phyloP scores from a whole-genome alignment of 2,797 vertebrate genomes.

The Semaprochilodus insignis region DNA sequence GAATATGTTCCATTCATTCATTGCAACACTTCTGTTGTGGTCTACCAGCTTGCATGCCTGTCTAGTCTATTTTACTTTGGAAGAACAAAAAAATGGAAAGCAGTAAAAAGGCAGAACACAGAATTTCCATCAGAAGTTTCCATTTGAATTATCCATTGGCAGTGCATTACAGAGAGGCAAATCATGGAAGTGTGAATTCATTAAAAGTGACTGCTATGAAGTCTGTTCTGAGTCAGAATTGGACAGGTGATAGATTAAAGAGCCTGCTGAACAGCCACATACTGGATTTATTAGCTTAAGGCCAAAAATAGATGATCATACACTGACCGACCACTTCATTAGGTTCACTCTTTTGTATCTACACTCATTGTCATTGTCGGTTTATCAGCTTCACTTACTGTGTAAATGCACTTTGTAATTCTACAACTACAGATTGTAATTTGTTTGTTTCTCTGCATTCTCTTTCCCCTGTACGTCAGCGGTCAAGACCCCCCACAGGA shows the following conservation, averaged over 20 bases:
- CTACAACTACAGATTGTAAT: too few species aligned
- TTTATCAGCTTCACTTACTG: too few species aligned
- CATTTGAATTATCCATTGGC: background rate
- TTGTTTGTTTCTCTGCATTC: too few species aligned
- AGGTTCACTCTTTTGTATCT: too few species aligned
- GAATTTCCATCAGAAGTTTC: background rate
- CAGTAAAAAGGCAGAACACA: background rate
- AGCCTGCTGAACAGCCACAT: background rate
- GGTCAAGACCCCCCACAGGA: too few species aligned
- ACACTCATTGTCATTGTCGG: too few species aligned
- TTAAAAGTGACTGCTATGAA: background rate
- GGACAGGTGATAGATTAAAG: constrained; percentile 1
- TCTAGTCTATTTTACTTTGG: background rate
- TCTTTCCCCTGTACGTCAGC: too few species aligned
- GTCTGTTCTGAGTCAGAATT: background rate
- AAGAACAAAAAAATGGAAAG: background rate
- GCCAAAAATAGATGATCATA: too few species aligned
- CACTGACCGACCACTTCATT: too few species aligned
- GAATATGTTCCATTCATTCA: too few species aligned
- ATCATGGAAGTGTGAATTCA: background rate
- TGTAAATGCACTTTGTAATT: too few species aligned
- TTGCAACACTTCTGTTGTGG: background rate
- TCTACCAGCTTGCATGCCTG: background rate
- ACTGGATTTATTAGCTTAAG: background rate
- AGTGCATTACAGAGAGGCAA: background rate